Evolutionary conservation across 2,888 invertebrate genomes (phyloP), one percentile per base, ranked within the genome.

Genomic region (Steinernema scapterisci): DNA sequence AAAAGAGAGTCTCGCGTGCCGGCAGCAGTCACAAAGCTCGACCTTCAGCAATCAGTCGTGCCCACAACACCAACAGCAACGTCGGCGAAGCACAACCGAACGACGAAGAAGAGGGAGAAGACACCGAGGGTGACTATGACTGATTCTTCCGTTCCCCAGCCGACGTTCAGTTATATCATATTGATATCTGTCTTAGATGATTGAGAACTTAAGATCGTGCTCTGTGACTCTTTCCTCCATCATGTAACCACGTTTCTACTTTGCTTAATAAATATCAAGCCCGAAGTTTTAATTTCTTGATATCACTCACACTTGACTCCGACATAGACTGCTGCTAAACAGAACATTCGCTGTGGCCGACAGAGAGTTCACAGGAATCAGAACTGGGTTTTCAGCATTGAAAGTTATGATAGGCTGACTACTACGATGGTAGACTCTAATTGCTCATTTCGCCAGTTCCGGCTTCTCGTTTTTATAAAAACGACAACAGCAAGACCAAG

Each of bases 1-100:
- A 46, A 23, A 75, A 75, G 54, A 48, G 75, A 44, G 75, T 75
- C 9, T 75, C 75, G 2, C 54, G 72, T 44, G 75, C 75, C 43
- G 75, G 75, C 21, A 73, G 73, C 72, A 75, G 75, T 75, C 75
- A 75, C 74, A 75, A 75, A 75, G 72, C 71, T 75, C 75, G 75
- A 43, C 71, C 71, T 46, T 70, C 71, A 44, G 74, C 74, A n/a
- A 70, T 74, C 38, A 74, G 51, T 51, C 74, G 74, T 13, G 45
- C 71, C 43, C 74, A 74, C 45, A 74, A 74, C 44, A 71, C 74
- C 27, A 74, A 74, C 56, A 72, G 38, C 54, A 51, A 72, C 43
- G 74, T 74, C 38, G 74, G 31, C 16, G 74, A 21, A 9, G 44
- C 21, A 21, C 31, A 51, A 25, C 19, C 72, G 1, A 27, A 72